These are phyloP conservation scores for Perodicticus potto DNA, from an alignment of 2,797 vertebrate genomes.

Conservation along the genomic window DNA sequence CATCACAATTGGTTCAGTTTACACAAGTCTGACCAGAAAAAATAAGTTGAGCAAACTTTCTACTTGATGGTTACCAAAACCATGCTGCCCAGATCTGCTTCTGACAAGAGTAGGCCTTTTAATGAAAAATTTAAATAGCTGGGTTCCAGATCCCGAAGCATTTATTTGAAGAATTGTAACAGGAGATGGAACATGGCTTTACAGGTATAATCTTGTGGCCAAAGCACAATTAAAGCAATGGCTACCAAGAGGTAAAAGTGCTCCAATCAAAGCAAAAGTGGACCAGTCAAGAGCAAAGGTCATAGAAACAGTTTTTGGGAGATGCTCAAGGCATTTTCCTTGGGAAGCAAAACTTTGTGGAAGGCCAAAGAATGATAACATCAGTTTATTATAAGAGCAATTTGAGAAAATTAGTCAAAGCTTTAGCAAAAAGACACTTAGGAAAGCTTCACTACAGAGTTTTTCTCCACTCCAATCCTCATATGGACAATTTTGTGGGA, in stretches of 20 bases:
- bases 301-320: neutral
- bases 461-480: neutral
- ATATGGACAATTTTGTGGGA: neutral
- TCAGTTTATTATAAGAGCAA: neutral
- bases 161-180: neutral
- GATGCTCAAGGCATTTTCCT: neutral
- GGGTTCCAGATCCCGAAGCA: neutral
- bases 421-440: neutral
- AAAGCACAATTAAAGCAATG: neutral
- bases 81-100: neutral
- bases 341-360: neutral
- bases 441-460: neutral
- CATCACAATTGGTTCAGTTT: neutral
- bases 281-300: neutral
- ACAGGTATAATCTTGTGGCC: neutral
- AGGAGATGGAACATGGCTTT: neutral
- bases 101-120: neutral
- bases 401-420: neutral
- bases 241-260: neutral
- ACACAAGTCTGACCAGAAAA: neutral
- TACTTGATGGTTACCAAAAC: neutral
- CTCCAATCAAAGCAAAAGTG: neutral
- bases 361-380: neutral
- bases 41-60: neutral
- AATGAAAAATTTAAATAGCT: neutral